Conservation (phyloP, 2,888 invertebrate species). For the Hyalella azteca region DNA sequence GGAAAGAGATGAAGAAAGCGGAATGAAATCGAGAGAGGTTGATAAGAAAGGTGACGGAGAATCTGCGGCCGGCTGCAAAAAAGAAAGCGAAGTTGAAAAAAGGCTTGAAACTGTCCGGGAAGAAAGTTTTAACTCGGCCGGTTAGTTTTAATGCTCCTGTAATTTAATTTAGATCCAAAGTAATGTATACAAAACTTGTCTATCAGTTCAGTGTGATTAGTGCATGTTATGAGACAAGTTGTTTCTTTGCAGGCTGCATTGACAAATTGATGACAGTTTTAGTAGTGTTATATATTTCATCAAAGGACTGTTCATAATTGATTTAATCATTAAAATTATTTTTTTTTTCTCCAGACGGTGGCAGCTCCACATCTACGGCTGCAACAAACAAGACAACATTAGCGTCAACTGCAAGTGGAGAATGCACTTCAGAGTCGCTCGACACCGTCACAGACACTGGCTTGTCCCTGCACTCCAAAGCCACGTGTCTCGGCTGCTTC, state of each 20-base stretch:
- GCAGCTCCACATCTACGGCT: not conserved
- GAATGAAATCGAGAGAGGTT: too few species aligned
- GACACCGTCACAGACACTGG: slow-evolving; percentile 37
- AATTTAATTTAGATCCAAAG: not conserved
- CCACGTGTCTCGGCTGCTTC: slow-evolving; percentile 48
- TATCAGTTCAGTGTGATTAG: too few species aligned
- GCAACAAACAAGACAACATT: not conserved
- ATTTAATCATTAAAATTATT: not conserved
- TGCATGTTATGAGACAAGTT: too few species aligned
- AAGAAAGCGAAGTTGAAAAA: not conserved
- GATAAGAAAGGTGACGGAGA: not conserved
- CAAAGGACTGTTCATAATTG: too few species aligned
- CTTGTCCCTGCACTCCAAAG: slow-evolving; percentile 40
- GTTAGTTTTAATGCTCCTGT: not conserved
- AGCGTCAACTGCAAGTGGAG: not conserved
- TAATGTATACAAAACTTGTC: too few species aligned
- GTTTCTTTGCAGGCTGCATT: too few species aligned
- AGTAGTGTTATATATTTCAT: not conserved
- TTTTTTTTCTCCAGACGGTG: not conserved
- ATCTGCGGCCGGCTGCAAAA: not conserved
- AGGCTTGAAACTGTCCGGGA: slow-evolving; percentile 28
- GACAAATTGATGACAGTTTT: too few species aligned
- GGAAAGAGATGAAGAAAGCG: too few species aligned
- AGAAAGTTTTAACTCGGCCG: slow-evolving; percentile 16
- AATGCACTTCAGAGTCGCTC: slow-evolving; percentile 11